phyloP scores from a whole-genome alignment of 2,888 invertebrate genomes.

The Cerastis rubricosa region DNA sequence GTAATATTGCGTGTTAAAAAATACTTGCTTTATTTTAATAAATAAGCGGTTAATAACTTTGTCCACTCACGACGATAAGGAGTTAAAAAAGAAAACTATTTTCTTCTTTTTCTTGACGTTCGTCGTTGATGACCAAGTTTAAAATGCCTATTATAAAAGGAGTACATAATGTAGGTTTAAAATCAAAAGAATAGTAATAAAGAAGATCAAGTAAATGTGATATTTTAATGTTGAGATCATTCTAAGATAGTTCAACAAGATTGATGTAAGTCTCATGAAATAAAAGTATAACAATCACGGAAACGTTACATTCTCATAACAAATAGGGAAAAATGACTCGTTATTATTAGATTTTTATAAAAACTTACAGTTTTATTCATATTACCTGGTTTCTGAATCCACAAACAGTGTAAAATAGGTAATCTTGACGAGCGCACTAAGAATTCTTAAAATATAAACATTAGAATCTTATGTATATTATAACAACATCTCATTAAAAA shows the following conservation, averaged over 20 bases:
- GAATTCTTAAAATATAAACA: conserved; percentile 6
- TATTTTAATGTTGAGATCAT: conserved; percentile 51
- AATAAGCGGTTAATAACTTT: background rate
- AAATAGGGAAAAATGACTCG: conserved; percentile 33
- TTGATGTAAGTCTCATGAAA: conserved; percentile 43
- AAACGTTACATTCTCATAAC: conserved; percentile 55
- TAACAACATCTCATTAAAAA: too few species aligned
- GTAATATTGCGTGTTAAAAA: background rate
- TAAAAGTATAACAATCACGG: conserved; percentile 49
- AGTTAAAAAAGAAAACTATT: background rate
- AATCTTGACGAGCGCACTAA: background rate
- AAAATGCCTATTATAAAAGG: background rate
- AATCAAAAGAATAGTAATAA: conserved; percentile 25
- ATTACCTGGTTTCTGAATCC: conserved; percentile 27
- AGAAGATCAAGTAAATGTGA: conserved; percentile 15
- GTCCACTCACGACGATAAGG: background rate
- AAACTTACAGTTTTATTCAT: conserved; percentile 47
- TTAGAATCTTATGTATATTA: background rate
- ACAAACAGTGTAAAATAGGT: conserved; percentile 28
- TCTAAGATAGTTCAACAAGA: conserved; percentile 52
- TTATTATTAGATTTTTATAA: conserved; percentile 52
- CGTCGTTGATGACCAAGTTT: background rate
- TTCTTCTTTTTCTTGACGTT: background rate
- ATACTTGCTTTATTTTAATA: background rate
- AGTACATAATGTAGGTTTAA: conserved; percentile 17